These are phyloP conservation scores for Exephanes ischioxanthus DNA, from an alignment of 2,888 invertebrate genomes.

Conservation along the genomic window DNA sequence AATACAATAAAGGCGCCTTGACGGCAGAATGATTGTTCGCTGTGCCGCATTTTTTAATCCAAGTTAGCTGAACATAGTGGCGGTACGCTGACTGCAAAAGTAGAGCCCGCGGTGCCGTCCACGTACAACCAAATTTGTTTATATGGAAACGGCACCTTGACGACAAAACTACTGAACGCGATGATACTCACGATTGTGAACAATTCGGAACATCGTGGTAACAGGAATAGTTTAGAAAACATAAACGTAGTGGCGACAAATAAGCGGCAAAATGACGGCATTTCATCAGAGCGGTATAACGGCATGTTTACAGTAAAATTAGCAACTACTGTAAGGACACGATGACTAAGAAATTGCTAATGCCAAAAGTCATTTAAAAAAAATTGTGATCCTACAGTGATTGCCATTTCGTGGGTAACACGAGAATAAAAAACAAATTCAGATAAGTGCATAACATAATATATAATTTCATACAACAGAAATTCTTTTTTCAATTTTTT, in stretches of 20 bases:
- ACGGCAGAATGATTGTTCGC: slow-evolving; percentile 22
- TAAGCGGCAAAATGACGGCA: neutral
- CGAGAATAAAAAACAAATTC: neutral
- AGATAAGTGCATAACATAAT: neutral
- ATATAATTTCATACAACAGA: neutral
- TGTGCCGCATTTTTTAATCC: slow-evolving; percentile 2
- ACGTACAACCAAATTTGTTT: neutral
- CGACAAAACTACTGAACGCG: neutral
- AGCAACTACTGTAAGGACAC: neutral
- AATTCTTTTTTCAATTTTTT: neutral
- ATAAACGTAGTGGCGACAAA: neutral
- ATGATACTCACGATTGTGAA: no score
- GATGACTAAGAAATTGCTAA: neutral
- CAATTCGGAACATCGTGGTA: neutral
- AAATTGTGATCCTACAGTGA: neutral
- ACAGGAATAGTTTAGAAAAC: neutral
- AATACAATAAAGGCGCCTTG: neutral
- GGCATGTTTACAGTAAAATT: neutral
- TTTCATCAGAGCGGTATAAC: neutral
- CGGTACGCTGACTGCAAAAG: neutral
- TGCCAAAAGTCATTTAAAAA: no score
- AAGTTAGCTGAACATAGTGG: neutral
- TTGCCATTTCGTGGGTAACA: neutral
- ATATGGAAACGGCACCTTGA: neutral
- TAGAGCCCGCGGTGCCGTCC: neutral